Evolutionary conservation across 2,113 vertebrate genomes (phyloP), one percentile per base, ranked within the genome.

Genomic region (Acrocephalus arundinaceus): DNA sequence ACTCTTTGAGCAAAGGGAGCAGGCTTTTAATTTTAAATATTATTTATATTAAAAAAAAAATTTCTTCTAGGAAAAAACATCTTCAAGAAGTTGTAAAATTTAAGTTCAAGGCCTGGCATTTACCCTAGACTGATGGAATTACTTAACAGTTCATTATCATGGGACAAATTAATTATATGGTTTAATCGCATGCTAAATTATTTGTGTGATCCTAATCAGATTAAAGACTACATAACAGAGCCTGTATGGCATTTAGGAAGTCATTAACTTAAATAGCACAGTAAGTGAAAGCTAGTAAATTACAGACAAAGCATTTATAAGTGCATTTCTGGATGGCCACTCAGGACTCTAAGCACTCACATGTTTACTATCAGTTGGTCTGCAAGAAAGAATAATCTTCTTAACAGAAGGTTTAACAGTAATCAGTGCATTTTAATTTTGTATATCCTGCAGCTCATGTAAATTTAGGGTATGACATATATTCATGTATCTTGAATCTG

Each of bases 221-320:
- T 90, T 92, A 93, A 93, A 86, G 63, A 67, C 41, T 81, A 70
- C 18, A 33, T 46, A 92, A 88, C 59, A 92, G 77, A 85, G 33
- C 16, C 25, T 80, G 46, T 66, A 67, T 51, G 43, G 55, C 33
- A 93, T 63, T 90, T 88, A 72, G 24, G 37, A 96, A 90, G n/a
- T 73, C 61, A 79, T 88, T 92, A 82, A 78, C 8, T 90, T 93
- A 49, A 79, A 87, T 16, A 89, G n/a, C 1, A 1, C 51, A 82
- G 62, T 77, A 91, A 78, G 68, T 68, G 66, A 73, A 94, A 77
- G 70, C 58, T 41, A 14, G 41, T 30, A 59, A 87, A 90, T 52
- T 55, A 84, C 37, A 80, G 62, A 55, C 5, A 72, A 76, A 71
- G 18, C 33, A 58, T 33, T 39, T 88, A 67, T 28, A 21, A 49